Percentiles rank a stretch among this genome's conserved stretches.
Evolutionary conservation across 2,113 vertebrate species (phyloP).

Genomic region (Oreochromis aureus): DNA sequence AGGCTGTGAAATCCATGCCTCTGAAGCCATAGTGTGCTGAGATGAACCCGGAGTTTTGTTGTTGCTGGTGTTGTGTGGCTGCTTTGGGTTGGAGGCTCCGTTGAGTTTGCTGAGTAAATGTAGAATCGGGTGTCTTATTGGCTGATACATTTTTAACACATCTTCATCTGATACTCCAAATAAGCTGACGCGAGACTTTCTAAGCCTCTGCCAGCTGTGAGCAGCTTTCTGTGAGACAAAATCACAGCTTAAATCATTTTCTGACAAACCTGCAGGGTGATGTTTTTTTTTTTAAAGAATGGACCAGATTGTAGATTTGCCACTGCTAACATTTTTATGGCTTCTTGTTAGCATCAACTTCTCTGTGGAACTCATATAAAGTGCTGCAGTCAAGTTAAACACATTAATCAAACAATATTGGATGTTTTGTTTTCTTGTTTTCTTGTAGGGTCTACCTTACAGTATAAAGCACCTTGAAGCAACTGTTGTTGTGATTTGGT

Average conservation of each 20-base stretch:
- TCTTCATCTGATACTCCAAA: background rate
- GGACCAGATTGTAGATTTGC: background rate
- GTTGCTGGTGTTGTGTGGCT: background rate
- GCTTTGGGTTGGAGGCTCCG: background rate
- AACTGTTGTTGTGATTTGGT: background rate
- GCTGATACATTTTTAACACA: background rate
- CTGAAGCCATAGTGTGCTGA: background rate
- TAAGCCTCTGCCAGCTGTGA: background rate
- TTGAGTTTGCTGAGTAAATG: accelerated
- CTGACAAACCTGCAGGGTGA: background rate
- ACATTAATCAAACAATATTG: accelerated
- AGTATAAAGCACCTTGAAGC: background rate
- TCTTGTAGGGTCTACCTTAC: background rate
- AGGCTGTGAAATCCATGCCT: background rate
- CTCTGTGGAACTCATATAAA: background rate
- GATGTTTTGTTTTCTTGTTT: background rate
- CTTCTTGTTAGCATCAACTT: background rate
- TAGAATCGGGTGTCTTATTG: accelerated
- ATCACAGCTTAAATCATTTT: background rate
- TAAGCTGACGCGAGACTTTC: background rate
- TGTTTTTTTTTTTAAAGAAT: background rate
- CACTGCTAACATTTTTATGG: background rate
- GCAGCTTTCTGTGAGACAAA: background rate
- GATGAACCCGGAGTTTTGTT: background rate
- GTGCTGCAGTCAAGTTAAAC: background rate